Evolutionary conservation across 2,888 invertebrate species (phyloP).

Genomic region (Eupeodes luniger): DNA sequence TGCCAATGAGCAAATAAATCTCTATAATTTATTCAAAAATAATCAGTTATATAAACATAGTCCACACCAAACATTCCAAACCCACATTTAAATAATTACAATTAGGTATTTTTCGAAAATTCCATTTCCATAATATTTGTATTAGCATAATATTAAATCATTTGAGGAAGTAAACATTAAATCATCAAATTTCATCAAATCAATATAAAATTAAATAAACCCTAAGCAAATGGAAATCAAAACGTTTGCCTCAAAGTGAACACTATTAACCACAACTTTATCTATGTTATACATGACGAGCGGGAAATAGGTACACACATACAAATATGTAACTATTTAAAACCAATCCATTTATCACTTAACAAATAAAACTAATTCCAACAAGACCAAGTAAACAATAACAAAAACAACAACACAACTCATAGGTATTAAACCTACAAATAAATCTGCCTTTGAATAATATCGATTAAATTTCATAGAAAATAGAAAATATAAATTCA

Average conservation of each 20-base stretch:
- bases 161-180: constrained; percentile 23
- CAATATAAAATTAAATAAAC: neutral
- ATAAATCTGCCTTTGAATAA: constrained; percentile 31
- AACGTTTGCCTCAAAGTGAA: constrained; percentile 20
- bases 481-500: constrained; percentile 22
- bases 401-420: neutral
- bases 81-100: neutral
- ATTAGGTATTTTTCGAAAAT: neutral
- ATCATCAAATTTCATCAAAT: constrained; percentile 17
- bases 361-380: constrained; percentile 21
- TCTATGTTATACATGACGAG: neutral
- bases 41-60: neutral
- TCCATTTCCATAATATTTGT: neutral
- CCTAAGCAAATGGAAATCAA: constrained; percentile 11
- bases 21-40: neutral
- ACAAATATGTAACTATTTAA: neutral
- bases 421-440: neutral
- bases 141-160: neutral
- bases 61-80: neutral
- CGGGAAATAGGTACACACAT: neutral
- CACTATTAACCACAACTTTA: constrained; percentile 36
- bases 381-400: constrained; percentile 7
- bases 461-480: constrained; percentile 57
- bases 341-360: constrained; percentile 8
- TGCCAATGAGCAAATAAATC: neutral